Base-by-base conservation (phyloP, 2,888 invertebrate species). In the Eupithecia subfuscata region DNA sequence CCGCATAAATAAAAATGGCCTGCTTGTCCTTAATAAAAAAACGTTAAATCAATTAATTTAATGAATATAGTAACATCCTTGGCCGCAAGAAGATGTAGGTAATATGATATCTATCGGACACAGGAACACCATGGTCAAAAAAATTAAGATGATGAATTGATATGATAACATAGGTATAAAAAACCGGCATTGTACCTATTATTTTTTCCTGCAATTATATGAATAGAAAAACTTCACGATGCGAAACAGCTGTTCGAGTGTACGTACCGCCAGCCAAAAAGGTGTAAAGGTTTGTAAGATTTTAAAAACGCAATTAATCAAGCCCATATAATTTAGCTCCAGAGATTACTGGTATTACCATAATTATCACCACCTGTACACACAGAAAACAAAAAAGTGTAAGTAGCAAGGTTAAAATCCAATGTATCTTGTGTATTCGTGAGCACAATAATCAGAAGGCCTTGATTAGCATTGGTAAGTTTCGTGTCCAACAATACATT, bases 341-440 rank as follows among this genome's bases (percentile, higher is more conserved):
- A 12, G 25, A 60, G 25, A 60, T 60, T 3, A 56, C 37, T 56
- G 3, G 34, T 34, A 34, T 34, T 56, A 56, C 12, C 56, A 22
- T 22, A 56, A 56, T 60, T 60, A 60, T 60, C 60, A 56, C 64
- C 65, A 34, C 48, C 56, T 67, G 37, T 64, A 60, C 63, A 73
- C 60, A 90, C 60, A 90, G 90, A 90, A 91, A 90, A 74, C 79
- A 86, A 84, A 87, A 90, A 88, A 87, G 82, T 77, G 82, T 80
- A 82, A 83, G 78, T 77, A 79, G 80, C 79, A 78, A 84, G 79
- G 79, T 79, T 76, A 67, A 75, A 65, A 74, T 72, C 18, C 67
- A 81, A 82, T 87, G 84, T 83, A 88, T 88, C 84, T 85, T 84
- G 80, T 74, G 79, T 79, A 83, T 83, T 81, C 78, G 84, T 76